These are phyloP conservation scores for Eurosta solidaginis DNA, from an alignment of 1,140 invertebrate genomes.

Conservation along the genomic window DNA sequence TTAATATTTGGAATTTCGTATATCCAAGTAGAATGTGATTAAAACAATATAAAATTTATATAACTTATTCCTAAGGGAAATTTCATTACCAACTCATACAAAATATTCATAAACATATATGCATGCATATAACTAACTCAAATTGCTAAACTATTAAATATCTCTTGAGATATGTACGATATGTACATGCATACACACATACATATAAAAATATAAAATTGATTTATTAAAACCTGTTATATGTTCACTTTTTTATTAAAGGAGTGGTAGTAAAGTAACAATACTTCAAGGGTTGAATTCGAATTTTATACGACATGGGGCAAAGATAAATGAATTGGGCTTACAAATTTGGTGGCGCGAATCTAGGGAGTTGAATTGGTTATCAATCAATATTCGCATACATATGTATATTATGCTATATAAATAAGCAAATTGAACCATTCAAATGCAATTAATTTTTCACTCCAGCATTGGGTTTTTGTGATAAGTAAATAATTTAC, in stretches of 20 bases:
- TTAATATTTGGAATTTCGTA: not conserved
- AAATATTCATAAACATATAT: not conserved
- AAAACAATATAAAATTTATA: not conserved
- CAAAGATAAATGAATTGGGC: not conserved
- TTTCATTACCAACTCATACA: not conserved
- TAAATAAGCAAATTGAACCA: no score
- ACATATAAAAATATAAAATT: slow-evolving; percentile 11
- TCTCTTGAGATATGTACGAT: slow-evolving; percentile 56
- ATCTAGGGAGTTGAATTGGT: not conserved
- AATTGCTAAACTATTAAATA: slow-evolving; percentile 55
- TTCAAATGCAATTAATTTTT: not conserved
- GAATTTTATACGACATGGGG: not conserved
- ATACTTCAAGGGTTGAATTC: not conserved
- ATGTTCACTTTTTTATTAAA: not conserved
- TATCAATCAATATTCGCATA: not conserved
- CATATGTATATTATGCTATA: no score
- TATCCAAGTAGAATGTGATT: no score
- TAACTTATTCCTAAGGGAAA: not conserved
- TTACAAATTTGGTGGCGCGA: not conserved
- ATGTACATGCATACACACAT: slow-evolving; percentile 36
- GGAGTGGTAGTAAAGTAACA: not conserved
- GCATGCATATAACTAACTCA: not conserved
- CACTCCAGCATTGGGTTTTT: not conserved
- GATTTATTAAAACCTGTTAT: not conserved
- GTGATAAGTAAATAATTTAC: not conserved